Evolutionary conservation across 2,888 invertebrate genomes (phyloP).

Genomic region (Kuschelorhynchus macadamiae): DNA sequence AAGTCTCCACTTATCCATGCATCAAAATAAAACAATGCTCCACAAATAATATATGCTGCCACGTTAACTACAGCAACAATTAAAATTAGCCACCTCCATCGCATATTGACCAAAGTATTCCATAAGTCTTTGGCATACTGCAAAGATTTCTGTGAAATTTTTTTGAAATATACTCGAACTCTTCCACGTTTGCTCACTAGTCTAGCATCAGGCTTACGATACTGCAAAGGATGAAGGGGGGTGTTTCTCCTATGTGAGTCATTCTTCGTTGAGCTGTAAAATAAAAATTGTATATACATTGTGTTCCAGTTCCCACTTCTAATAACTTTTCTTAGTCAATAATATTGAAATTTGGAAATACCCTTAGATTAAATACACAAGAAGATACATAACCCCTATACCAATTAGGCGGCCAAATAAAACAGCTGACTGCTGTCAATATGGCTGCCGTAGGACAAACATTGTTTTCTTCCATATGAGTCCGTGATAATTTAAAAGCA

Average conservation of each 20-base stretch:
- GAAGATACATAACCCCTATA: too few species aligned
- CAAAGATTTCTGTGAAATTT: slow-evolving; percentile 53
- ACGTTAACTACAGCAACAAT: slow-evolving; percentile 53
- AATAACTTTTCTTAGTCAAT: too few species aligned
- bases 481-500: too few species aligned
- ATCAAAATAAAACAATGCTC: slow-evolving; percentile 53
- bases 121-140: slow-evolving; percentile 56
- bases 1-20: slow-evolving; percentile 56
- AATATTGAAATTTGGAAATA: too few species aligned
- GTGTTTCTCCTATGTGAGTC: slow-evolving; percentile 39
- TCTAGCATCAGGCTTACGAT: slow-evolving; percentile 55
- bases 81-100: slow-evolving; percentile 56
- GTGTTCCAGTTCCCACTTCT: too few species aligned
- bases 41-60: slow-evolving; percentile 54
- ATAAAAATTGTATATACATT: neutral
- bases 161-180: slow-evolving; percentile 59
- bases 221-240: slow-evolving; percentile 16
- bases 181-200: slow-evolving; percentile 69
- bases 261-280: slow-evolving; percentile 27
- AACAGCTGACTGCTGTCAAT: too few species aligned
- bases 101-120: slow-evolving; percentile 56
- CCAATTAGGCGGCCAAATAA: too few species aligned
- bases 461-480: too few species aligned
- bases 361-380: too few species aligned
- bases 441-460: too few species aligned